Evolutionary conservation across 53 echinoderm and acorn worm genomes (phyloP), one percentile per base, ranked within the genome.

Genomic region (Glandiceps talaboti): DNA sequence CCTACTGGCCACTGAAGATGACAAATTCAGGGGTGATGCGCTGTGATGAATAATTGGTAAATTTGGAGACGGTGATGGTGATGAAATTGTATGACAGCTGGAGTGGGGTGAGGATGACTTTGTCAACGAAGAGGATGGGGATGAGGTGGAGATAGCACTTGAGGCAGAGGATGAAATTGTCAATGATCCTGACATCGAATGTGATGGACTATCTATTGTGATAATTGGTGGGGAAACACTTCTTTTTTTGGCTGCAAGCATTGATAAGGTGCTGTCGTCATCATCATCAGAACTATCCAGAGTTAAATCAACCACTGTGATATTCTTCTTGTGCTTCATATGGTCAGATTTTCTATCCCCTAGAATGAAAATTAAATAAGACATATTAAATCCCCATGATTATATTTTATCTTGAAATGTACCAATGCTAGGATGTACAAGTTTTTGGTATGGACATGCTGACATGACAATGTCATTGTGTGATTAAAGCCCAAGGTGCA

Each of bases 281-380:
- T 88, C 88, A 0, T 91, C 91, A 0, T 87, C 87, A 28, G 87
- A 87, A 75, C 89, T 89, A 45, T 85, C 85, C 28, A 89, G 30
- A 27, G 92, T 92, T 33, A 92, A 77, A 75, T 92, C 92, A 77
- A 92, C 87, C 72, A 87, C 79, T 73, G 81, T 82, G 30, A 87
- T 74, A 72, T 91, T 86, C n/a, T n/a, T n/a, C 64, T 20, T 45
- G 64, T 45, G 6, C 20, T 45, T 45, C 64, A 6, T 45, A 45
- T 45, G 6, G 20, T 45, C 64, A 6, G 64, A n/a, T n/a, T n/a
- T n/a, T n/a, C n/a, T n/a, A n/a, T n/a, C n/a, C n/a, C n/a, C n/a
- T n/a, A n/a, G n/a, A n/a, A n/a, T n/a, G n/a, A n/a, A n/a, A n/a
- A n/a, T n/a, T n/a, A n/a, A n/a, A n/a, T n/a, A n/a, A n/a, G n/a